Conservation (phyloP, 2,888 invertebrate genomes). For the Dromius quadrimaculatus region DNA sequence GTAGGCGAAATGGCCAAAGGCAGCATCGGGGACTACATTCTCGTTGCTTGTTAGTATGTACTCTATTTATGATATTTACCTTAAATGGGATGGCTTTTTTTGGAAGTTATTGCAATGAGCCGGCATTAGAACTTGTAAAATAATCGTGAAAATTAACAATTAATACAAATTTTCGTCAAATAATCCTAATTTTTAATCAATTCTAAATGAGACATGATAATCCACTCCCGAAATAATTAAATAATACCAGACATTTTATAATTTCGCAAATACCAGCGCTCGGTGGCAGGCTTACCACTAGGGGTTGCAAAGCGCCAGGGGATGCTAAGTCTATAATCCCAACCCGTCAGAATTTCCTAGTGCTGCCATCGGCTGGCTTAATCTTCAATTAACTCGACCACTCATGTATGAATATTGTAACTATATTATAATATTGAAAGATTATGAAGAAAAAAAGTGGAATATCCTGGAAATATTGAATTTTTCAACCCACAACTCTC, state of each 20-base stretch:
- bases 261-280: constrained; percentile 29
- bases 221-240: constrained; percentile 46
- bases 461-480: constrained; percentile 7
- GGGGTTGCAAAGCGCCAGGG: neutral
- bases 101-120: too few species aligned
- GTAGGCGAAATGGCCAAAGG: constrained; percentile 5
- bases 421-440: constrained; percentile 47
- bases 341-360: constrained; percentile 44
- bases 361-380: constrained; percentile 41
- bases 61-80: too few species aligned
- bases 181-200: constrained; percentile 43
- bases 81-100: too few species aligned
- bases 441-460: constrained; percentile 2
- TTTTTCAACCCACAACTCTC: neutral
- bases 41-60: neutral
- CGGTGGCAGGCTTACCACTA: neutral
- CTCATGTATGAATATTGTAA: constrained; percentile 48
- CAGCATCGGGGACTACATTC: neutral
- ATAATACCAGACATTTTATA: constrained; percentile 46
- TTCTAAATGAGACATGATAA: constrained; percentile 43
- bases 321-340: constrained; percentile 48
- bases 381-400: constrained; percentile 51
- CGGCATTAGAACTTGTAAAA: too few species aligned
- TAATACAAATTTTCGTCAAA: neutral
- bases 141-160: neutral